Conservation (phyloP, 2,113 vertebrate species). For the Trogon surrucura region DNA sequence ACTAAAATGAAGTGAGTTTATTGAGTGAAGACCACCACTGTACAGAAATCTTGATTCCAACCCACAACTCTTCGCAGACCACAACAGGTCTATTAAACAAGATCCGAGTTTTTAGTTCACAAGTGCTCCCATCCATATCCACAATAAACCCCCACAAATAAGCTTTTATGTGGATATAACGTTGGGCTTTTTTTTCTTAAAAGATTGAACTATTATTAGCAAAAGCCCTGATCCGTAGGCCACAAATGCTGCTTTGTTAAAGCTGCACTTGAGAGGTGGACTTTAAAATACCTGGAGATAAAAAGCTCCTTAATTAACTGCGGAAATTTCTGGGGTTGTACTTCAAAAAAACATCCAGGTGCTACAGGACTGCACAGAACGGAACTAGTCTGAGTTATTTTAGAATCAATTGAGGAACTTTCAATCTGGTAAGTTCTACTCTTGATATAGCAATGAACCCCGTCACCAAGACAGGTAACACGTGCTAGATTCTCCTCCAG, state of each 20-base stretch:
- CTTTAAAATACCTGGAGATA: not conserved
- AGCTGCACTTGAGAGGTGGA: not conserved
- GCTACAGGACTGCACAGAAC: rapidly evolving
- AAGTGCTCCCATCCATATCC: not conserved
- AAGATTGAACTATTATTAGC: not conserved
- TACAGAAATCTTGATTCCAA: not conserved
- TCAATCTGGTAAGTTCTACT: not conserved
- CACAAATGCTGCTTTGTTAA: not conserved
- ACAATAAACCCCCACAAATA: not conserved
- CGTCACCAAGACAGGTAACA: not conserved
- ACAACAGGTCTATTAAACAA: not conserved
- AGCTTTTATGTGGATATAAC: not conserved
- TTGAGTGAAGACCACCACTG: not conserved
- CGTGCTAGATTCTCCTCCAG: not conserved
- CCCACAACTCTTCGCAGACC: not conserved
- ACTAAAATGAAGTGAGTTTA: not conserved
- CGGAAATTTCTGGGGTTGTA: not conserved
- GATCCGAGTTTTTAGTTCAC: not conserved
- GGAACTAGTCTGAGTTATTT: not conserved
- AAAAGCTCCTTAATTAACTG: not conserved
- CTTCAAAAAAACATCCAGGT: rapidly evolving
- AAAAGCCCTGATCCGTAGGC: not conserved
- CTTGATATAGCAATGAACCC: not conserved
- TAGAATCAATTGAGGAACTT: not conserved
- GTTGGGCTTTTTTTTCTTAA: not conserved